phyloP scores from a whole-genome alignment of 2,113 vertebrate genomes.

The Phylloscopus trochiloides region DNA sequence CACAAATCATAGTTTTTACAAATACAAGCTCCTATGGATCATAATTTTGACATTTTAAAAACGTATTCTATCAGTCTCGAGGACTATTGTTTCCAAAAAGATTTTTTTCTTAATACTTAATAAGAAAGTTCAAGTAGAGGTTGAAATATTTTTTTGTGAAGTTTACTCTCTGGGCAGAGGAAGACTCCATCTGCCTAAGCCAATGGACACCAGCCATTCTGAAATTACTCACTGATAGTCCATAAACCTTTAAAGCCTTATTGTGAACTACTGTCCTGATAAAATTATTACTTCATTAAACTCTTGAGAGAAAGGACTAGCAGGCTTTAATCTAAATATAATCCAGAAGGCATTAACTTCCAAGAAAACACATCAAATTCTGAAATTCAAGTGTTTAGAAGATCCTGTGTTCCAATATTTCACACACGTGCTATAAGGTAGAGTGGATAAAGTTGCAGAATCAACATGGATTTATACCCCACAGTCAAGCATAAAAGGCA shows the following conservation, averaged over 20 bases:
- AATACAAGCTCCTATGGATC: neutral
- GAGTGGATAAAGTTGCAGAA: neutral
- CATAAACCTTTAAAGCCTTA: neutral
- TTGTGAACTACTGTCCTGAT: neutral
- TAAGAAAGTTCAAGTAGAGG: neutral
- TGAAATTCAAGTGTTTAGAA: neutral
- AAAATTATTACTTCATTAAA: neutral
- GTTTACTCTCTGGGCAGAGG: neutral
- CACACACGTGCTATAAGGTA: neutral
- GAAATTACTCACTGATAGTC: neutral
- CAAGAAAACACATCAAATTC: neutral
- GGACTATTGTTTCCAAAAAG: neutral
- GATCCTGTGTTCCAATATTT: neutral
- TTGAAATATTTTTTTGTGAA: neutral
- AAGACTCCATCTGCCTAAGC: neutral
- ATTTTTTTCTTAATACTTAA: neutral
- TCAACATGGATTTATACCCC: rapidly evolving
- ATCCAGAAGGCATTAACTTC: neutral
- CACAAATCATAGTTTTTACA: neutral
- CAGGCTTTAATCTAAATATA: neutral
- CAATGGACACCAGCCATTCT: neutral
- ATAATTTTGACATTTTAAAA: neutral
- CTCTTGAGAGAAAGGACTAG: neutral
- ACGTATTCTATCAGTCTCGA: rapidly evolving
- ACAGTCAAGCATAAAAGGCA: neutral